Conservation (phyloP, 2,888 invertebrate species). For the Oscheius sp. region DNA sequence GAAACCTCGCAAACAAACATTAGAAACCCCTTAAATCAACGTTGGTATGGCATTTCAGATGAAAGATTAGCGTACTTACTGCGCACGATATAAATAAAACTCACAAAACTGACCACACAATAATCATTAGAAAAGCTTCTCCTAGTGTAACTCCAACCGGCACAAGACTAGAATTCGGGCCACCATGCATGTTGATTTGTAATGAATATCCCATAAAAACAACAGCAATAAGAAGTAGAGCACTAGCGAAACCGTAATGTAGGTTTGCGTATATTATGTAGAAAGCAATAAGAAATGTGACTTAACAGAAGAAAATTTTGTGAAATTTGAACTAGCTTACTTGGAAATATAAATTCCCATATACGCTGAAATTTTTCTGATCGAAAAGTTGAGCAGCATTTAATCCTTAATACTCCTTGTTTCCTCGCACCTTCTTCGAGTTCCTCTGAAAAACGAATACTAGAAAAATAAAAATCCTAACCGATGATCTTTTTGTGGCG, state of each 20-base stretch:
- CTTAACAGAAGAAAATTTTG: slow-evolving; percentile 9
- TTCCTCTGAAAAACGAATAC: not conserved
- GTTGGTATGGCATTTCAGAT: slow-evolving; percentile 27
- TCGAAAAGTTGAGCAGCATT: not conserved
- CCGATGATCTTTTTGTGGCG: slow-evolving; percentile 45
- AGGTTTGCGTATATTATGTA: slow-evolving; percentile 29
- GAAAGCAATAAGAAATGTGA: slow-evolving; percentile 15
- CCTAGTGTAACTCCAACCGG: slow-evolving; percentile 25
- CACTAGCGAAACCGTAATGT: slow-evolving; percentile 32
- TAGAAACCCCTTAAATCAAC: slow-evolving; percentile 12
- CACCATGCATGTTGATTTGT: slow-evolving; percentile 24
- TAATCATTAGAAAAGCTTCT: slow-evolving; percentile 17
- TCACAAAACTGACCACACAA: slow-evolving; percentile 32
- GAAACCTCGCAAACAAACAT: slow-evolving; percentile 6
- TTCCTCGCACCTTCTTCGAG: slow-evolving; percentile 10
- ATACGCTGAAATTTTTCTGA: not conserved
- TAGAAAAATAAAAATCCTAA: not conserved
- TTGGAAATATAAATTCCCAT: slow-evolving; percentile 28
- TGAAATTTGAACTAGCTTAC: not conserved
- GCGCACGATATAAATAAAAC: slow-evolving; percentile 18
- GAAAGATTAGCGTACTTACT: slow-evolving; percentile 23
- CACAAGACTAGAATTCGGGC: slow-evolving; percentile 19
- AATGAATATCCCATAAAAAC: not conserved
- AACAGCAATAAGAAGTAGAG: slow-evolving; percentile 12
- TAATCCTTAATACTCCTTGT: not conserved